phyloP scores from a whole-genome alignment of 2,113 vertebrate species.

The Gadus chalcogrammus region DNA sequence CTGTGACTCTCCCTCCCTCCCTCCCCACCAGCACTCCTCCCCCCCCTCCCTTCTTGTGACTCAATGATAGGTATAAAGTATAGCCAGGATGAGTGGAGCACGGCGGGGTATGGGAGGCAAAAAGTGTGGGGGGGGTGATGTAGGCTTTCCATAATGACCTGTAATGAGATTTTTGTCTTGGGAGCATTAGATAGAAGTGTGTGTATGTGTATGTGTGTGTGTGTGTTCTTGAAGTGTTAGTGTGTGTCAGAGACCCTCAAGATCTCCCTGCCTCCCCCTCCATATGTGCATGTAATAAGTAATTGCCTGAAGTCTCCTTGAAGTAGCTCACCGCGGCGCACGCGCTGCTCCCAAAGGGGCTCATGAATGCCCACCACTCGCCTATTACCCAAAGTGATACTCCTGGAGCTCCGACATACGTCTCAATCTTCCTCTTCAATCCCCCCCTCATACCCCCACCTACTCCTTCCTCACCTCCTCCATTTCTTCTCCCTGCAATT shows the following conservation, averaged over 20 bases:
- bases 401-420: constrained; percentile 65
- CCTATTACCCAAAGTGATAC: constrained; percentile 81
- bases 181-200: constrained; percentile 81
- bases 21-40: constrained; percentile 14
- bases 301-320: constrained; percentile 94
- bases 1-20: constrained; percentile 17
- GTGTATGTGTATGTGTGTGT: constrained; percentile 75
- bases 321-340: constrained; percentile 67
- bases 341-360: constrained; percentile 15
- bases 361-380: constrained; percentile 76
- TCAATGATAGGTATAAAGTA: constrained; percentile 81
- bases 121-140: constrained; percentile 42
- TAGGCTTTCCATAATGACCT: constrained; percentile 88
- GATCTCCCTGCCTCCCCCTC: constrained; percentile 75
- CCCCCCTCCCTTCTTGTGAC: constrained; percentile 55
- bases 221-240: constrained; percentile 86
- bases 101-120: constrained; percentile 24
- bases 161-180: constrained; percentile 97
- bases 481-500: constrained; percentile 63
- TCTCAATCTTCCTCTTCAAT: constrained; percentile 70
- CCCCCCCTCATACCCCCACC: constrained; percentile 66
- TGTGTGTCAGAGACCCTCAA: constrained; percentile 75
- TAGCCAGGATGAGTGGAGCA: constrained; percentile 47
- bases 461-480: background rate
- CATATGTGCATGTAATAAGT: constrained; percentile 90